Percentiles rank a stretch among this genome's conserved stretches.
Conservation (phyloP, 2,888 invertebrate species). For the Eupithecia insigniata region DNA sequence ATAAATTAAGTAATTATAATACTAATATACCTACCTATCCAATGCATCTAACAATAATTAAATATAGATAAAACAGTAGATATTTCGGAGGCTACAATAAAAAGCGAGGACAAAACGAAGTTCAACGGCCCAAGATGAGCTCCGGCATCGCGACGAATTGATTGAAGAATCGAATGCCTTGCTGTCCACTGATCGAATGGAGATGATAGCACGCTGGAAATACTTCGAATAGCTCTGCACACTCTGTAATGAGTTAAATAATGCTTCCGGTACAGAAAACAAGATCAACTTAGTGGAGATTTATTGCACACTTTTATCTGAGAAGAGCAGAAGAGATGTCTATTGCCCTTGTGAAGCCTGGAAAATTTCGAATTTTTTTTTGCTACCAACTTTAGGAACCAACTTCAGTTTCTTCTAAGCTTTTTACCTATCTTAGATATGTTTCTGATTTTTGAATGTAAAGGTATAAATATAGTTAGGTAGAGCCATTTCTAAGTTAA, state of each 20-base stretch:
- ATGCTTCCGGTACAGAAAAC: slow-evolving; percentile 12
- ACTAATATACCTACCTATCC: too few species aligned
- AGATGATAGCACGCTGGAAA: slow-evolving; percentile 45
- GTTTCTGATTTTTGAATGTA: too few species aligned
- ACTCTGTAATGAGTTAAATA: slow-evolving; percentile 40
- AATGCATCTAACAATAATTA: too few species aligned
- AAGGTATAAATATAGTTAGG: too few species aligned
- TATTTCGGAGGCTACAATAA: neutral
- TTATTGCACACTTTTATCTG: slow-evolving; percentile 1
- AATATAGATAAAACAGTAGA: neutral
- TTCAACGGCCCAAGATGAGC: slow-evolving; percentile 1
- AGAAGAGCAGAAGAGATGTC: slow-evolving; percentile 1
- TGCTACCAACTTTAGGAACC: neutral
- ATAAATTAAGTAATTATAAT: too few species aligned
- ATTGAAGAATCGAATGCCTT: slow-evolving; percentile 73
- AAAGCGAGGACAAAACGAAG: neutral
- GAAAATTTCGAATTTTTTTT: neutral
- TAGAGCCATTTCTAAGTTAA: too few species aligned
- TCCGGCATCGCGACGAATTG: slow-evolving; percentile 66
- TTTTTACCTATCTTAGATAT: too few species aligned
- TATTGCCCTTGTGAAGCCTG: neutral
- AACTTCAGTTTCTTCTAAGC: neutral
- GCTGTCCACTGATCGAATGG: slow-evolving; percentile 57
- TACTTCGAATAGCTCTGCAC: slow-evolving; percentile 41
- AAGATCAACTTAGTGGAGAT: slow-evolving; percentile 10